Evolutionary conservation across 1,140 invertebrate genomes (phyloP).

Genomic region (Tetragonula clypearis): DNA sequence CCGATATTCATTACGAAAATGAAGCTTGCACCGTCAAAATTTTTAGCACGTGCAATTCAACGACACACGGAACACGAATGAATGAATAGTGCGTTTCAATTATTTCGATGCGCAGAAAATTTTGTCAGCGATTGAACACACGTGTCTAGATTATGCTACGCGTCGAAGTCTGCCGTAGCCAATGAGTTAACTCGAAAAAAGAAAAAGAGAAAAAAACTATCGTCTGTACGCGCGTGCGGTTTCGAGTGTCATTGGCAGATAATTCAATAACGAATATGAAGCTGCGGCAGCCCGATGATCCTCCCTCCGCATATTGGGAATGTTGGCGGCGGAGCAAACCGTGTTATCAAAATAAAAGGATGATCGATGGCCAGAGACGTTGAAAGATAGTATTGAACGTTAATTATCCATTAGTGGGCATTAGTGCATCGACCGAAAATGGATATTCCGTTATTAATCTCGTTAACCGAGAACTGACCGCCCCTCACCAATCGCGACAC

Average conservation of each 20-base stretch:
- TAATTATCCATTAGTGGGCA: slow-evolving; percentile 44
- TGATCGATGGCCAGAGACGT: slow-evolving; percentile 34
- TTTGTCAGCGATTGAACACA: too few species aligned
- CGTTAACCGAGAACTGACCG: slow-evolving; percentile 38
- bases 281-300: too few species aligned
- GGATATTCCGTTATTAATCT: slow-evolving; percentile 43
- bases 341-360: slow-evolving; percentile 20
- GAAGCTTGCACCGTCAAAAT: too few species aligned
- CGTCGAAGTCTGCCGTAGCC: too few species aligned
- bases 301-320: not conserved
- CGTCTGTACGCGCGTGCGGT: too few species aligned
- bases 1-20: too few species aligned
- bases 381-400: slow-evolving; percentile 44
- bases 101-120: too few species aligned
- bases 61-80: too few species aligned
- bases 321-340: not conserved
- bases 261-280: slow-evolving; percentile 37
- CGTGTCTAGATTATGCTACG: too few species aligned
- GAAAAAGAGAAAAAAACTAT: not conserved
- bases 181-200: not conserved
- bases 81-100: too few species aligned
- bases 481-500: not conserved
- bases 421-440: slow-evolving; percentile 27
- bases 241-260: slow-evolving; percentile 1
- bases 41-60: too few species aligned